Evolutionary conservation across 2,888 invertebrate genomes (phyloP).

Genomic region (Leuctra nigra): DNA sequence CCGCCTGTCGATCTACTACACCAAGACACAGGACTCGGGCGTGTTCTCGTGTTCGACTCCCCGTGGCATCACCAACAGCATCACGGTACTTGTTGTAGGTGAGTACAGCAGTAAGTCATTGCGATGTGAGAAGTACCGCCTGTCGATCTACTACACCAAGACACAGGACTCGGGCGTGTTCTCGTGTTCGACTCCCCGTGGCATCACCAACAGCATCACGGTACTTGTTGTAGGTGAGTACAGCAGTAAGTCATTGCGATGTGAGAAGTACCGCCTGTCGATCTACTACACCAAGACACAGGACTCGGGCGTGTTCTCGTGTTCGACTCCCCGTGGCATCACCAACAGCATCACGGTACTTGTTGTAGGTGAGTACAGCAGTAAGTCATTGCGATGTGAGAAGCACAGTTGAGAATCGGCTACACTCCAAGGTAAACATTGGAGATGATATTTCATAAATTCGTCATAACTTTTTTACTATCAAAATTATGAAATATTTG

Average conservation of each 20-base stretch:
- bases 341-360: constrained; percentile 66
- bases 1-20: constrained; percentile 72
- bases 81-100: constrained; percentile 71
- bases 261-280: too few relatives aligned
- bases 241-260: too few relatives aligned
- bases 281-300: constrained; percentile 75
- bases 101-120: too few relatives aligned
- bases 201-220: constrained; percentile 67
- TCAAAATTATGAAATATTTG: too few relatives aligned
- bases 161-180: constrained; percentile 77
- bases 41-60: constrained; percentile 80
- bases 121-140: constrained; percentile 72
- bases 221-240: constrained; percentile 70
- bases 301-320: constrained; percentile 78
- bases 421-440: too few relatives aligned
- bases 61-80: constrained; percentile 68
- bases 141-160: constrained; percentile 75
- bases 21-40: constrained; percentile 75
- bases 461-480: too few relatives aligned
- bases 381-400: too few relatives aligned
- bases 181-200: constrained; percentile 75
- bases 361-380: constrained; percentile 72
- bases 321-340: constrained; percentile 71
- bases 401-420: too few relatives aligned
- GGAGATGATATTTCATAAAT: too few relatives aligned